Percentiles rank a stretch among this genome's conserved stretches.
These are phyloP conservation scores for Thalassophryne amazonica DNA, from an alignment of 2,797 vertebrate species.

Conservation along the genomic window DNA sequence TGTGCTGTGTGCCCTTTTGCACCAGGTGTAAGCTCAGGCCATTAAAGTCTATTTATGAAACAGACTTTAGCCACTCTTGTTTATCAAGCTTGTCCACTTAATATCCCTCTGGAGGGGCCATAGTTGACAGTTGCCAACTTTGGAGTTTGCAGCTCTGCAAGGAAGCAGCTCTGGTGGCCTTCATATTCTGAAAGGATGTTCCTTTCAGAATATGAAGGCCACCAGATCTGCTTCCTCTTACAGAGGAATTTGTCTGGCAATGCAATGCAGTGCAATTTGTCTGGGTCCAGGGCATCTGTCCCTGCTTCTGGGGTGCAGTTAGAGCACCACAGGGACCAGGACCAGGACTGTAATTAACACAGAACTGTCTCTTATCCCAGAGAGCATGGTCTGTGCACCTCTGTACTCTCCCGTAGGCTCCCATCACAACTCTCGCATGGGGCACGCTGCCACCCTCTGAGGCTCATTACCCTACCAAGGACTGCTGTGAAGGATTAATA, in stretches of 20 bases:
- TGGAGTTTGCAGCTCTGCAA: too few species aligned
- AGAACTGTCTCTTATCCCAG: conserved; percentile 51
- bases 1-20: too few species aligned
- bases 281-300: conserved; percentile 35
- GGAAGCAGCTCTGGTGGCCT: too few species aligned
- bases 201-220: conserved; percentile 20
- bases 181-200: too few species aligned
- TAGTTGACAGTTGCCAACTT: too few species aligned
- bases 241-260: too few species aligned
- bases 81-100: too few species aligned
- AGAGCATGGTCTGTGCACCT: conserved; percentile 55
- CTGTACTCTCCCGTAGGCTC: conserved; percentile 51
- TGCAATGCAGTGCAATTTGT: conserved; percentile 11
- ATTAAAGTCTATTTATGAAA: too few species aligned
- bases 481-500: conserved; percentile 75
- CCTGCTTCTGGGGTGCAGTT: conserved; percentile 33
- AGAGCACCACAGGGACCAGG: conserved; percentile 34
- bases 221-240: conserved; percentile 18
- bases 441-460: conserved; percentile 58
- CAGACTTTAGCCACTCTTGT: too few species aligned
- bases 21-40: too few species aligned
- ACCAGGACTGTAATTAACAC: conserved; percentile 74
- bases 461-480: conserved; percentile 79
- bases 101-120: too few species aligned
- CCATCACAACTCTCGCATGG: conserved; percentile 58